Percentiles rank a stretch among this genome's conserved stretches.
Conservation (phyloP, 2,888 invertebrate genomes). For the Xestoiulus laeticollis region DNA sequence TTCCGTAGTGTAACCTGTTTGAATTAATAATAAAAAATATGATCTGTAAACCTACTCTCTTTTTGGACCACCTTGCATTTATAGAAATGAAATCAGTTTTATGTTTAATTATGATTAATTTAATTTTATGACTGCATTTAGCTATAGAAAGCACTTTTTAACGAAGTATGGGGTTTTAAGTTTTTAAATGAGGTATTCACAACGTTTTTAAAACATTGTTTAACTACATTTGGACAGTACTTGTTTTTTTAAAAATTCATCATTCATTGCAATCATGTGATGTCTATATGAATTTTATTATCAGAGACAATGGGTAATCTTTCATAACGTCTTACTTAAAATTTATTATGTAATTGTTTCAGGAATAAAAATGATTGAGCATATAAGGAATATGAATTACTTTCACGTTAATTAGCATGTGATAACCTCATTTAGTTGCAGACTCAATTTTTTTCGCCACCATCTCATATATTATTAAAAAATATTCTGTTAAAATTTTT, state of each 20-base stretch:
- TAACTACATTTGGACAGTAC: neutral
- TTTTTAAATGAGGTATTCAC: too few relatives aligned
- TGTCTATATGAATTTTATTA: neutral
- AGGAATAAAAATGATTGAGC: neutral
- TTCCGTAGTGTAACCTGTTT: neutral
- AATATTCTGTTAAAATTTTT: neutral
- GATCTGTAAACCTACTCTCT: neutral
- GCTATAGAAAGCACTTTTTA: too few relatives aligned
- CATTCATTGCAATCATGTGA: neutral
- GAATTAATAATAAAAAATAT: neutral
- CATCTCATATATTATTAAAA: neutral
- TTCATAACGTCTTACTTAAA: neutral
- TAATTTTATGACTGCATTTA: too few relatives aligned
- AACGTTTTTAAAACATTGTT: neutral
- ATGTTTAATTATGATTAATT: too few relatives aligned
- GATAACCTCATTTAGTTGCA: neutral
- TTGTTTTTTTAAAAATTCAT: neutral
- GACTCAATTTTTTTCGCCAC: neutral
- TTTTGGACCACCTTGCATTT: too few relatives aligned
- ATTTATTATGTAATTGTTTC: neutral
- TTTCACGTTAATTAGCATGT: neutral
- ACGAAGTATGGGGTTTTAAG: too few relatives aligned
- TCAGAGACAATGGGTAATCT: neutral
- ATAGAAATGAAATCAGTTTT: too few relatives aligned
- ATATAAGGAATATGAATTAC: neutral